Base-by-base conservation (phyloP, 2,888 invertebrate genomes). In the Pocota personata region DNA sequence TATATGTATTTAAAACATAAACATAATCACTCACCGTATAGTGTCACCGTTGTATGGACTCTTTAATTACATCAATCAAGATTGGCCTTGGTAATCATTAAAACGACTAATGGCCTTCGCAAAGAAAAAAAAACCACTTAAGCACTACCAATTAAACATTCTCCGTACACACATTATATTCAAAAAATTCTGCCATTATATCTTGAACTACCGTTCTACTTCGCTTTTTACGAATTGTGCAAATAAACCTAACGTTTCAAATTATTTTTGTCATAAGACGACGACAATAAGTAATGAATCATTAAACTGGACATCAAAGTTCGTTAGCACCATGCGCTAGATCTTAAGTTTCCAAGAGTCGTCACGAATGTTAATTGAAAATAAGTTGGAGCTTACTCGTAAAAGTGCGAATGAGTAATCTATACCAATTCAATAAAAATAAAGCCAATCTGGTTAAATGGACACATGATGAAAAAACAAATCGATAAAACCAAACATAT, bases 241-340 rank as follows among this genome's bases (percentile, higher is more conserved):
- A 27, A 43, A 14, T 43, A 16, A 43, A 24, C 27, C 2, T 14
- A 8, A 43, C 6, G 40, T 43, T 8, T 27, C 30, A 16, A 30
- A 14, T 55, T 55, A 37, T 24, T 66, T 37, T 48, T 66, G 8
- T 30, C 55, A 55, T 3, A 40, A 19, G 16, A 55, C 16, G 35
- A 35, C 27, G 24, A 57, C 57, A 76, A 66, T 66, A 48, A 57
- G 19, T 37, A 76, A 67, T 76, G 50, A 67, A 57, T 66, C 46
- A 57, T 55, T 35, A 16, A 57, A 55, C 21, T 57, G 43, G 27
- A 48, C 21, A 16, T 10, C 24, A 30, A 67, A 58, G 76, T 76
- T 76, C 76, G 12, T 67, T 67, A 67, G 37, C 67, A 58, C 50
- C 48, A 21, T 67, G 48, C 24, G 37, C 76, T 30, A 67, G 40